phyloP scores from a whole-genome alignment of 2,113 vertebrate species.

The Laticauda colubrina region DNA sequence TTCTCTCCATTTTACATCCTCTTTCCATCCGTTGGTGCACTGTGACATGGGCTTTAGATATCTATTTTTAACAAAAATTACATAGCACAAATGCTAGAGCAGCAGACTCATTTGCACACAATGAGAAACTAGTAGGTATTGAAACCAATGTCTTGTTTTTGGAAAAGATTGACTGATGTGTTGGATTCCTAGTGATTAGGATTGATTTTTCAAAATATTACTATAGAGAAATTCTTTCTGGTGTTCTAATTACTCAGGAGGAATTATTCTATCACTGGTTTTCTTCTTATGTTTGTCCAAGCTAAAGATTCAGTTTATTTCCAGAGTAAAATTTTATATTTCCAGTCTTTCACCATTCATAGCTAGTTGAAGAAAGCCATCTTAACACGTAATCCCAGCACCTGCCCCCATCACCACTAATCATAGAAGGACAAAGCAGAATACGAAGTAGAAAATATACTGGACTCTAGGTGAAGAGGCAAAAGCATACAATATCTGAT shows the following conservation, averaged over 20 bases:
- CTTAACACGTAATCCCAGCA: too few species aligned
- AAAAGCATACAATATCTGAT: too few species aligned
- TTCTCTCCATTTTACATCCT: too few species aligned
- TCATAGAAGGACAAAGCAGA: too few species aligned
- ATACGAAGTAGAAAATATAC: too few species aligned
- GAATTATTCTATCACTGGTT: neutral
- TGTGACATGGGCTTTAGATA: neutral
- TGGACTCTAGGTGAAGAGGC: too few species aligned
- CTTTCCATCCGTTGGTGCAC: too few species aligned
- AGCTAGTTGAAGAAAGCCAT: too few species aligned
- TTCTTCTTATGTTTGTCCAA: neutral
- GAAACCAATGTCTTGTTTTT: neutral
- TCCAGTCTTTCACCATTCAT: too few species aligned
- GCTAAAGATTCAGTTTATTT: neutral
- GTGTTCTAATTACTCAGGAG: neutral
- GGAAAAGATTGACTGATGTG: neutral
- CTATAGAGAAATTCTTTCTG: neutral
- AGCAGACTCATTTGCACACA: neutral
- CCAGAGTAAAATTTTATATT: neutral
- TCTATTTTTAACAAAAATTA: conserved; percentile 16
- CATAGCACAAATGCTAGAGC: neutral
- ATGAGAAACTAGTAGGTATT: neutral
- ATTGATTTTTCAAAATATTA: neutral
- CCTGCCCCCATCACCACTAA: too few species aligned
- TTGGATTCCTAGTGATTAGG: neutral